Evolutionary conservation across 2,113 vertebrate species (phyloP).

Genomic region (Lichenostomus cassidix): DNA sequence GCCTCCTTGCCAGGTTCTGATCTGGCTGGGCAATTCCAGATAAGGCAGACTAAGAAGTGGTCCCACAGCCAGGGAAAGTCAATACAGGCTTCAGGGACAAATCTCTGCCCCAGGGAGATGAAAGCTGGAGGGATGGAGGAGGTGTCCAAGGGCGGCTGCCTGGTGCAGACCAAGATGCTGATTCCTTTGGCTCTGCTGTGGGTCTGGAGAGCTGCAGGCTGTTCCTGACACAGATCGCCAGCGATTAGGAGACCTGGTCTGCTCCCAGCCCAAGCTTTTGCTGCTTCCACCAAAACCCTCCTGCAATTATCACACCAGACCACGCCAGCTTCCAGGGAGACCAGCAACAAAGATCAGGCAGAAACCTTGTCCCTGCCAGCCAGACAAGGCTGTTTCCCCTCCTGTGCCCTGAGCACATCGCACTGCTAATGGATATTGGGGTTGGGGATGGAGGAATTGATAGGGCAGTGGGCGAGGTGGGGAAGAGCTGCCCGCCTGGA

Average conservation of each 20-base stretch:
- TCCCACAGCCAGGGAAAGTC: background rate
- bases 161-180: background rate
- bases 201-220: background rate
- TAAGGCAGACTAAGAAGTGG: background rate
- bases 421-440: background rate
- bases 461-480: rapidly evolving
- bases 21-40: background rate
- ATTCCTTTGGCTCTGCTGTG: background rate
- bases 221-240: background rate
- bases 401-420: background rate
- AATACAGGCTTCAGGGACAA: background rate
- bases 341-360: background rate
- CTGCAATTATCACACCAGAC: background rate
- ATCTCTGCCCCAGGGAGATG: background rate
- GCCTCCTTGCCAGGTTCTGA: background rate
- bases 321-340: background rate
- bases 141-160: background rate
- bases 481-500: background rate
- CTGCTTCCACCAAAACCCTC: background rate
- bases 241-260: background rate
- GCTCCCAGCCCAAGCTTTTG: background rate
- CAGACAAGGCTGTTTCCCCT: background rate
- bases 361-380: background rate
- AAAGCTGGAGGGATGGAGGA: background rate
- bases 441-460: rapidly evolving